Base-by-base conservation (phyloP, 1,140 invertebrate genomes). In the Heterodera carotae region DNA sequence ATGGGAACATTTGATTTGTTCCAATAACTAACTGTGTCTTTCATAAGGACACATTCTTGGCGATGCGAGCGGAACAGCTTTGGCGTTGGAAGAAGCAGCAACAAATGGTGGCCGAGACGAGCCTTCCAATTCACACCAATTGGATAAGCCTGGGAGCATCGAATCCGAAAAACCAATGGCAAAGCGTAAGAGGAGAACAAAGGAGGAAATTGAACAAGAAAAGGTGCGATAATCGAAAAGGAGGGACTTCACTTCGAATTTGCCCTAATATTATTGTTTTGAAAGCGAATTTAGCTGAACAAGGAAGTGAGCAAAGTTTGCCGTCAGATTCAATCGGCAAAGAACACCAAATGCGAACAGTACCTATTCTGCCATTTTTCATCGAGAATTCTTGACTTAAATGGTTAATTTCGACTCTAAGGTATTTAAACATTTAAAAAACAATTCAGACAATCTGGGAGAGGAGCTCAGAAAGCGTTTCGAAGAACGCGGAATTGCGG, bases 261-360 rank as follows among this genome's bases (percentile, higher is more conserved):
- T 60, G 7, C n/a, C n/a, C n/a, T n/a, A 25, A 76, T 73, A 29
- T 33, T 18, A 31, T 67, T n/a, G 2, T 0, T 66, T 56, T 34
- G 12, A 25, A 22, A 25, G 8, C 34, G 39, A 43, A n/a, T 84
- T 76, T 31, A 83, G 84, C 53, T 77, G 3, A 33, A 69, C 59
- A 84, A 86, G 66, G 77, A 86, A 78, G 76, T 86, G 18, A 83
- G 77, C 53, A 59, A 69, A 67, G 72, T 84, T 29, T 48, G 75
- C 36, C 82, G 83, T 25, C 81, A 84, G 75, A 78, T 83, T 67
- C 75, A 83, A 39, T 59, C 84, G 27, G 84, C 83, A 27, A 84
- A 84, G 36, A 84, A 84, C 69, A 67, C 84, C 22, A 84, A 84
- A 80, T 84, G 83, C 69, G 83, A 84, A 39, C 84, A 84, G 67